Evolutionary conservation across 2,888 invertebrate genomes (phyloP).

Genomic region (Heliconius erato): DNA sequence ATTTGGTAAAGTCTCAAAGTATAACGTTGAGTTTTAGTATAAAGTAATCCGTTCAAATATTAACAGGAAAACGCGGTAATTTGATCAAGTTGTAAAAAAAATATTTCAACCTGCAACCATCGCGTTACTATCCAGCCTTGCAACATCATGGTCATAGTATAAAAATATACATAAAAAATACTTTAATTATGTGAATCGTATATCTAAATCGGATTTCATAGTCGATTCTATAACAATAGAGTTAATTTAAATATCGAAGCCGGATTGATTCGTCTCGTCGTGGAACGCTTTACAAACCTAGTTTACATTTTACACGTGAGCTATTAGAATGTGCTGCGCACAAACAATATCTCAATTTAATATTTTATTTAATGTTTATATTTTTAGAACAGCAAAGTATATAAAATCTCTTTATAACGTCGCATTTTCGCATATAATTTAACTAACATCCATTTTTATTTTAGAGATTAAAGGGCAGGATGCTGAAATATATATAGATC

Average conservation of each 20-base stretch:
- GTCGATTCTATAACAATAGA: conserved; percentile 57
- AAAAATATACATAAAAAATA: background rate
- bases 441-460: no score
- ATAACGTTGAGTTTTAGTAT: no score
- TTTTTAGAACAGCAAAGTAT: background rate
- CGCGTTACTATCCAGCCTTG: no score
- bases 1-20: no score
- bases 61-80: no score
- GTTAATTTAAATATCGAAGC: conserved; percentile 56
- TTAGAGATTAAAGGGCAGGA: no score
- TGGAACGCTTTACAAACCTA: conserved; percentile 34
- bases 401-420: no score
- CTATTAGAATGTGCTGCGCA: background rate
- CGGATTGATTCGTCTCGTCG: conserved; percentile 53
- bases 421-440: no score
- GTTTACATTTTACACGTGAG: background rate
- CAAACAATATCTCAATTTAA: background rate
- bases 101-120: background rate
- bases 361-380: background rate
- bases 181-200: background rate
- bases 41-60: no score
- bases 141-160: background rate
- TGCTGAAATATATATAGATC: no score
- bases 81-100: background rate
- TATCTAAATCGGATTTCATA: conserved; percentile 55